Percentiles rank a stretch among this genome's conserved stretches.
Evolutionary conservation across 1,140 invertebrate genomes (phyloP).

Genomic region (Pseudomyrmex gracilis): DNA sequence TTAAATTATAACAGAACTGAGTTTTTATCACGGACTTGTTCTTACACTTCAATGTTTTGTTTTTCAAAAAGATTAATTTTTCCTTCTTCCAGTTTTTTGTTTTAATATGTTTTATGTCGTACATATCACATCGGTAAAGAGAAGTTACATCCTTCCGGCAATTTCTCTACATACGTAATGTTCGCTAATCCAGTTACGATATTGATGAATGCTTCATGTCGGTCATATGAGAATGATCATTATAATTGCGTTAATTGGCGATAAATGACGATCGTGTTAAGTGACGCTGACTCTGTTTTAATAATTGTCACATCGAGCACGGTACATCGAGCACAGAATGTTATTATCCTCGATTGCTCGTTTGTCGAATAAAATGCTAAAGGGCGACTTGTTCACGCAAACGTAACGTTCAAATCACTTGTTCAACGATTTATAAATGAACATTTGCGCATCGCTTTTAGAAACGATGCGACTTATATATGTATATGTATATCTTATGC

Average conservation of each 20-base stretch:
- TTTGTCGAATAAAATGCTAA: constrained; percentile 55
- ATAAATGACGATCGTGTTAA: constrained; percentile 73
- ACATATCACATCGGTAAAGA: not conserved
- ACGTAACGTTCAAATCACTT: constrained; percentile 4
- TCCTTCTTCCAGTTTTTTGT: not conserved
- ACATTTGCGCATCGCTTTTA: not conserved
- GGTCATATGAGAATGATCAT: constrained; percentile 64
- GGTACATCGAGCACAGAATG: constrained; percentile 50
- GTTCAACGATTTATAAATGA: not conserved
- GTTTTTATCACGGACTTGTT: not conserved
- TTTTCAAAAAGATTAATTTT: not conserved
- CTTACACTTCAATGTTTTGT: not conserved
- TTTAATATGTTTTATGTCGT: not conserved
- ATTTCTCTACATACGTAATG: constrained; percentile 15
- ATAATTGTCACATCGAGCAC: constrained; percentile 68
- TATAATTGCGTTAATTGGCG: constrained; percentile 72
- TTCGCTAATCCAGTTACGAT: constrained; percentile 62
- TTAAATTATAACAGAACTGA: too few species aligned
- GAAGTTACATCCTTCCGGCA: not conserved
- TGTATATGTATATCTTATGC: too few species aligned
- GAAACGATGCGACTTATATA: too few species aligned
- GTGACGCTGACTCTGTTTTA: constrained; percentile 74
- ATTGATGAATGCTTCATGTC: constrained; percentile 66
- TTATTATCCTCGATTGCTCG: constrained; percentile 11
- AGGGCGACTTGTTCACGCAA: constrained; percentile 23